These are phyloP conservation scores for Amphilophus citrinellus DNA, from an alignment of 2,113 vertebrate species.

Conservation along the genomic window DNA sequence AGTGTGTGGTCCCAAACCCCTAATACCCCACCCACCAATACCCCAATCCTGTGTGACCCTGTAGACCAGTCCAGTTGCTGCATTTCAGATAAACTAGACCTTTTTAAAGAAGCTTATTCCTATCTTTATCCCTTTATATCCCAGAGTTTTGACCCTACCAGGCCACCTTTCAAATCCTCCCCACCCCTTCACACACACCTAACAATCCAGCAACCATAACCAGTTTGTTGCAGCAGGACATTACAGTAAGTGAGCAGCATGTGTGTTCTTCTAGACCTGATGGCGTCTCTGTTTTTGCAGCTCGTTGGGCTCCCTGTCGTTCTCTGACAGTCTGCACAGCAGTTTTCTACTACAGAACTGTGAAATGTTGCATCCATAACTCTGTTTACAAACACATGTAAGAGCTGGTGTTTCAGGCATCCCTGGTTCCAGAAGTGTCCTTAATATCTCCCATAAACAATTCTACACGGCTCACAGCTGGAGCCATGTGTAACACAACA, in stretches of 20 bases:
- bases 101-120: constrained; percentile 39
- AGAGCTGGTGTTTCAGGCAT: no score
- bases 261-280: background rate
- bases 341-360: background rate
- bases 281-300: background rate
- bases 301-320: background rate
- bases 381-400: no score
- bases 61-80: constrained; percentile 4
- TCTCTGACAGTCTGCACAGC: background rate
- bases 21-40: background rate
- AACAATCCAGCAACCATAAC: constrained; percentile 24
- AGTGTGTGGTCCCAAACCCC: constrained; percentile 62
- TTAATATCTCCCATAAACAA: no score
- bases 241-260: constrained; percentile 2
- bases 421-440: no score
- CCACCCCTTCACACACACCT: background rate
- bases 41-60: constrained; percentile 26
- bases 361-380: no score
- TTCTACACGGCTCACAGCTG: no score
- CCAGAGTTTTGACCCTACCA: constrained; percentile 26
- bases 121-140: constrained; percentile 28
- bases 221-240: constrained; percentile 13
- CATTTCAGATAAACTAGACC: background rate
- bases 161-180: constrained; percentile 8
- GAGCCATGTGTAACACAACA: no score